Evolutionary conservation across 2,888 invertebrate species (phyloP).

Genomic region (Xanthorhoe spadicearia): DNA sequence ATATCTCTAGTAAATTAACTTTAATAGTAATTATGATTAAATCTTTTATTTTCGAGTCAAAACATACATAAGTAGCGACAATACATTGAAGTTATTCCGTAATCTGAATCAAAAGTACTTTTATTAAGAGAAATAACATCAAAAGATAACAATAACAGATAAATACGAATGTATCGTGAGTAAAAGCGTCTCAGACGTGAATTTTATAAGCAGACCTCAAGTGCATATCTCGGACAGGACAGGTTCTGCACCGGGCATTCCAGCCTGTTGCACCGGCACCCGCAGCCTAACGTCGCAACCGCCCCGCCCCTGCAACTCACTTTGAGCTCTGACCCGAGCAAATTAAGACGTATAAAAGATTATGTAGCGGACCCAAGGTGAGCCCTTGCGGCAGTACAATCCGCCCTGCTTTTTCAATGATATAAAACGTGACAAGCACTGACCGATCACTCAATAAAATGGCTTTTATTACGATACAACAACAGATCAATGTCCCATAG

Average conservation of each 20-base stretch:
- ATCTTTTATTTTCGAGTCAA: slow-evolving; percentile 2
- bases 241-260: slow-evolving; percentile 79
- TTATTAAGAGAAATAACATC: slow-evolving; percentile 15
- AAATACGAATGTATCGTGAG: slow-evolving; percentile 45
- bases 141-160: slow-evolving; percentile 31
- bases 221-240: slow-evolving; percentile 71
- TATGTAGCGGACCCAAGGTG: slow-evolving; percentile 50
- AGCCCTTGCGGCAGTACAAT: slow-evolving; percentile 65
- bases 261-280: slow-evolving; percentile 57
- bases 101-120: slow-evolving; percentile 17
- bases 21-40: slow-evolving; percentile 1
- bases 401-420: slow-evolving; percentile 65
- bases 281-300: slow-evolving; percentile 52
- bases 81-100: background rate
- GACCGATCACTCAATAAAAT: slow-evolving; percentile 78
- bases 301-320: slow-evolving; percentile 48
- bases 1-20: background rate
- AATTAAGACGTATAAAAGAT: slow-evolving; percentile 64
- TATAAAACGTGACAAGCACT: slow-evolving; percentile 76
- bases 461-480: slow-evolving; percentile 73
- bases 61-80: background rate
- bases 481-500: slow-evolving; percentile 75
- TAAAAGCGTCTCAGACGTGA: slow-evolving; percentile 60
- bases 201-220: slow-evolving; percentile 71
- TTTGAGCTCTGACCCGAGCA: slow-evolving; percentile 58